Evolutionary conservation across 2,797 vertebrate genomes (phyloP).

Genomic region (Gymnodraco acuticeps): DNA sequence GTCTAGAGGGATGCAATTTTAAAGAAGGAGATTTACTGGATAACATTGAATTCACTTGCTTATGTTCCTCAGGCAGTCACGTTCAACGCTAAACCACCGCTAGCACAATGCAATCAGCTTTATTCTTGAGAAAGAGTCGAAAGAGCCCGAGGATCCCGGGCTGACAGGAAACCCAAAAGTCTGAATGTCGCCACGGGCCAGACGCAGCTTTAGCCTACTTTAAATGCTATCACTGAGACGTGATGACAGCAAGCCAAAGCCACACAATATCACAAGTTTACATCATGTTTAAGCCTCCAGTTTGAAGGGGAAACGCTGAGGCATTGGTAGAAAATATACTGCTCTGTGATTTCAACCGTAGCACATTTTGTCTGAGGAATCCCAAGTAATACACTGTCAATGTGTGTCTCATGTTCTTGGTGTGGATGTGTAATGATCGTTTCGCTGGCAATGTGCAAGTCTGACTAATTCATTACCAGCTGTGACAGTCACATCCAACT

Average conservation of each 20-base stretch:
- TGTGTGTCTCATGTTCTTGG: conserved; percentile 58
- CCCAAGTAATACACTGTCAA: conserved; percentile 44
- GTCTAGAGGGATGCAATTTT: conserved; percentile 60
- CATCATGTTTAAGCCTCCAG: conserved; percentile 41
- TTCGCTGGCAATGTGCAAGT: conserved; percentile 49
- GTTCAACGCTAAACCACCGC: conserved; percentile 46
- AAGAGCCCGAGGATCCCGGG: conserved; percentile 45
- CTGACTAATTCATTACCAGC: conserved; percentile 70
- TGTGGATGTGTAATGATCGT: conserved; percentile 65
- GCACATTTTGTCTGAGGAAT: conserved; percentile 31
- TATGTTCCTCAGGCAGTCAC: conserved; percentile 57
- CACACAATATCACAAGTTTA: conserved; percentile 35
- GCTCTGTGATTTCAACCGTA: conserved; percentile 28
- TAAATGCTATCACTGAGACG: conserved; percentile 60
- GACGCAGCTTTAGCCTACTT: conserved; percentile 52
- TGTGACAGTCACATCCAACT: conserved; percentile 54
- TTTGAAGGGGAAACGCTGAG: conserved; percentile 20
- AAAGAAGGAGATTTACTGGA: conserved; percentile 66
- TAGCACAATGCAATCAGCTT: conserved; percentile 66
- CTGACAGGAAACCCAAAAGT: conserved; percentile 63
- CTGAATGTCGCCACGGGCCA: conserved; percentile 54
- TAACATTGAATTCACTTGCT: conserved; percentile 70
- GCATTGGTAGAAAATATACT: conserved; percentile 4
- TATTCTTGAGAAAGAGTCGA: conserved; percentile 56
- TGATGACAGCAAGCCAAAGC: conserved; percentile 54